Base-by-base conservation (phyloP, 2,888 invertebrate species). In the Netelia fuscicornis region DNA sequence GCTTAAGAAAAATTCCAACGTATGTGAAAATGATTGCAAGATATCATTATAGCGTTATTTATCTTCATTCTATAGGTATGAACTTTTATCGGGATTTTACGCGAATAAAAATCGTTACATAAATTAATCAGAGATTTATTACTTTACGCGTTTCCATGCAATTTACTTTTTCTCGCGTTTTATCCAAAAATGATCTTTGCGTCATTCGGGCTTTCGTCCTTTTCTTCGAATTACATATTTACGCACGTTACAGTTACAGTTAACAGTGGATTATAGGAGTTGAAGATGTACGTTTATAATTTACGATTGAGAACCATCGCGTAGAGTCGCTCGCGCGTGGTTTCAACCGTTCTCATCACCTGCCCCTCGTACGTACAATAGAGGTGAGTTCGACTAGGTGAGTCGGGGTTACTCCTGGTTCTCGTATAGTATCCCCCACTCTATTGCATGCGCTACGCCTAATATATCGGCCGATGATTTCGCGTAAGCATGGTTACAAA, bases 321-420 rank as follows among this genome's bases (percentile, higher is more conserved):
- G 74, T 84, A 87, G 90, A 93, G 93, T 93, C 93, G 93, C 92
- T 71, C 70, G 92, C 91, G 93, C 92, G 92, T 92, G 91, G 92
- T 92, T 93, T 90, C 92, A 93, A 92, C 93, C 92, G 93, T 93
- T 92, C 92, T 92, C 93, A 93, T 93, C 93, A 93, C 93, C 93
- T 93, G 93, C 93, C 92, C 89, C 88, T 87, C 87, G 89, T 86
- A 86, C 88, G 81, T 87, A 93, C 93, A 93, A 93, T 93, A 84
- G 88, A 85, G 85, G 80, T 81, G 87, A 89, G 89, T 90, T 89
- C 90, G 90, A 87, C 91, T 92, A 92, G 91, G 90, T 92, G 89
- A 92, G 90, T 87, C 88, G 89, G 90, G 90, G 88, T 88, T 81
- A 86, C 89, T 90, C 54, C 74, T 71, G 77, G 62, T 81, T 67